These are phyloP conservation scores for Oxytorus armatus DNA, from an alignment of 2,888 invertebrate species.

Conservation along the genomic window DNA sequence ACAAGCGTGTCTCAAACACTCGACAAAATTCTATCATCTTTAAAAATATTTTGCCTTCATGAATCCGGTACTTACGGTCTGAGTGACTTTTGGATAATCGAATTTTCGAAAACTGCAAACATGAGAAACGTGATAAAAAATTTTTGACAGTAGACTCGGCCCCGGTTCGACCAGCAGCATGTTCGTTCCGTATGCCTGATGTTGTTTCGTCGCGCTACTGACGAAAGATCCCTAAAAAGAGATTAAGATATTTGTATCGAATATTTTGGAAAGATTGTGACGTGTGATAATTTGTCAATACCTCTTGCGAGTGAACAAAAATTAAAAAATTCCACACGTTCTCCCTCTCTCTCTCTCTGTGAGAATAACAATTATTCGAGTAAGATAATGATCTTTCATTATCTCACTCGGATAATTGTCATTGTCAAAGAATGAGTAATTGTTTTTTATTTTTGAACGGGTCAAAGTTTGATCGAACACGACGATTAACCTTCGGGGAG, in stretches of 20 bases:
- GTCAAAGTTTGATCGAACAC: conserved; percentile 20
- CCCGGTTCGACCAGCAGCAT: conserved; percentile 86
- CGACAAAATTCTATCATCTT: not conserved
- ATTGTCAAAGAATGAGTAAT: not conserved
- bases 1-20: not conserved
- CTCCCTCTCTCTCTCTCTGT: too few species aligned
- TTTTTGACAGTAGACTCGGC: conserved; percentile 84
- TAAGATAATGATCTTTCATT: too few species aligned
- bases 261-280: not conserved
- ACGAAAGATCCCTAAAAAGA: conserved; percentile 87
- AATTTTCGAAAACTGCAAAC: conserved; percentile 88
- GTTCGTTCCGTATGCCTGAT: conserved; percentile 86
- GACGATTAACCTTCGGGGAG: not conserved
- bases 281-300: too few species aligned
- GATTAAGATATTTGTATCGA: not conserved
- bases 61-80: conserved; percentile 83
- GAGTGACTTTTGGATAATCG: conserved; percentile 89
- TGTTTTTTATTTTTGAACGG: not conserved
- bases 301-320: too few species aligned
- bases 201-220: conserved; percentile 84
- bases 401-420: too few species aligned
- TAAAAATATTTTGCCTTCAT: not conserved
- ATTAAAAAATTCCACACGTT: too few species aligned
- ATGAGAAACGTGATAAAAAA: conserved; percentile 87
- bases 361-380: too few species aligned